Evolutionary conservation across 2,888 invertebrate genomes (phyloP).

Genomic region (Ctena decussata): DNA sequence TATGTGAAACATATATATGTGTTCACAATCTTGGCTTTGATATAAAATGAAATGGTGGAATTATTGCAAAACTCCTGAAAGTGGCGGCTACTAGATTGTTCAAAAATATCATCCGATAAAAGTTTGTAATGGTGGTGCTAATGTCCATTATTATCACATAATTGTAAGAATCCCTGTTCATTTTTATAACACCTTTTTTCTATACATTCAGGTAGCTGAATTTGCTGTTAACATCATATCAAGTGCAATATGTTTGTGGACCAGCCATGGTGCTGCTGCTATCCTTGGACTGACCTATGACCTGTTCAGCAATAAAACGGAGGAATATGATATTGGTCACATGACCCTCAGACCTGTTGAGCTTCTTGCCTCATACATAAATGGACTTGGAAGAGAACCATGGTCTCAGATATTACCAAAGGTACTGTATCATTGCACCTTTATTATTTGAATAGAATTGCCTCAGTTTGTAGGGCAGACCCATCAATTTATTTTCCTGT

Average conservation of each 20-base stretch:
- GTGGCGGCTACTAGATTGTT: too few species aligned
- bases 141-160: too few species aligned
- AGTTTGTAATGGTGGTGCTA: too few species aligned
- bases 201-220: constrained; percentile 52
- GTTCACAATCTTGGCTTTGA: too few species aligned
- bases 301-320: constrained; percentile 35
- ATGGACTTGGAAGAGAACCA: constrained; percentile 66
- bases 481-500: neutral
- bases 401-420: constrained; percentile 74
- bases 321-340: constrained; percentile 9
- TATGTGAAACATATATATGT: too few species aligned
- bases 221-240: constrained; percentile 64
- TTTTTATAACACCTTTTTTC: too few species aligned
- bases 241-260: constrained; percentile 67
- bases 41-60: too few species aligned
- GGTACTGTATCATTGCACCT: constrained; percentile 56
- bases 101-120: too few species aligned
- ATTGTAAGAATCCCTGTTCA: too few species aligned
- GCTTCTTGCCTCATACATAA: constrained; percentile 52
- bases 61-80: too few species aligned
- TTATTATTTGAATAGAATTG: neutral
- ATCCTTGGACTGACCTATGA: constrained; percentile 52
- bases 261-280: constrained; percentile 25
- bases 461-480: neutral
- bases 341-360: constrained; percentile 37